Base-by-base conservation (phyloP, 2,888 invertebrate genomes). In the Danaus chrysippus region DNA sequence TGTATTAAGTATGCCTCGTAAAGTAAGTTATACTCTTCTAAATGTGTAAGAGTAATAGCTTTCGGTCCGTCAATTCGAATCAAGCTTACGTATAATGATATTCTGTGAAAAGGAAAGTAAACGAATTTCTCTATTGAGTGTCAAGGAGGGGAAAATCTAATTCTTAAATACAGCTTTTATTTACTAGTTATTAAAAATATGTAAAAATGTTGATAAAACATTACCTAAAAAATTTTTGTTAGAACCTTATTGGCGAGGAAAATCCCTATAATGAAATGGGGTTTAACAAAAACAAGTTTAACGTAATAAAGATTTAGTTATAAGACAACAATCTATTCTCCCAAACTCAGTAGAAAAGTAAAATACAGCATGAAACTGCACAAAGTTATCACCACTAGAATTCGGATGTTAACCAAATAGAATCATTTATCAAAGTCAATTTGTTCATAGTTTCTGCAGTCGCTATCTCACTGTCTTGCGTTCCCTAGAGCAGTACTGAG, bases 111-210 rank as follows among this genome's bases (percentile, higher is more conserved):
- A 64, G 66, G 54, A 63, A 62, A 61, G 66, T 71, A 72, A 70
- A 70, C 71, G 68, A 73, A 73, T 71, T 73, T 72, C 65, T 69
- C 66, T 72, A 68, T 67, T 63, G 62, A 62, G 67, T 57, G 59
- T 68, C 63, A 63, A 54, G 34, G 17, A 65, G 61, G 64, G 64
- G 68, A 65, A 65, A 65, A 70, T 66, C 61, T 23, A 65, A 63
- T 63, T 64, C 62, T 64, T 56, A 34, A 10, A 46, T 56, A 44
- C 13, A 1, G 11, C 17, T 8, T 49, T 49, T 17, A 17, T 49
- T 49, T 10, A 17, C 0, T 17, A 49, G 49, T 49, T 49, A 17
- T 49, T 17, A 17, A 17, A 13, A 9, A 49, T 11, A 49, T 34
- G 2, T 34, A 5, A 9, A 49, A 5, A 49, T 34, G 2, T 34